These are phyloP conservation scores for Agriopis leucophaearia DNA, from an alignment of 2,888 invertebrate genomes.

Conservation along the genomic window DNA sequence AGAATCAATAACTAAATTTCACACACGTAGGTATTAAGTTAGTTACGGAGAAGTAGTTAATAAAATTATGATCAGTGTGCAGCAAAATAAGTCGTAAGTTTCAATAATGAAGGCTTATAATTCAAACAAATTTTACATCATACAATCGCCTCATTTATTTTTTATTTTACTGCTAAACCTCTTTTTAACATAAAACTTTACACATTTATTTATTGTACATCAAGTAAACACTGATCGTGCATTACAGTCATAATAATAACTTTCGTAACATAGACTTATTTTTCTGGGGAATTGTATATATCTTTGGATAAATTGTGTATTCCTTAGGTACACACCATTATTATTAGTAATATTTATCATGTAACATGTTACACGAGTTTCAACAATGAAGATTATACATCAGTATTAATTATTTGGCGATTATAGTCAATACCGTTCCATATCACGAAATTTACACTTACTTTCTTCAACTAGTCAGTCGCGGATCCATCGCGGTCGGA, in stretches of 20 bases:
- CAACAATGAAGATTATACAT: conserved; percentile 75
- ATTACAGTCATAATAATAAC: conserved; percentile 55
- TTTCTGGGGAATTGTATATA: conserved; percentile 63
- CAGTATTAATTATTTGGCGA: conserved; percentile 83
- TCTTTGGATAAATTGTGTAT: conserved; percentile 65
- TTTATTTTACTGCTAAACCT: conserved; percentile 74
- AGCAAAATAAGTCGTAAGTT: not conserved
- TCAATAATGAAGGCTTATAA: not conserved
- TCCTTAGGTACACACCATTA: conserved; percentile 46
- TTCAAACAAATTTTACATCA: conserved; percentile 66
- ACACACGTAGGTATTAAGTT: conserved; percentile 1
- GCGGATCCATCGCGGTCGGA: conserved; percentile 77
- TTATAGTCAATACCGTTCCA: conserved; percentile 80
- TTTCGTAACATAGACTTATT: conserved; percentile 49
- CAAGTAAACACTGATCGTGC: conserved; percentile 77
- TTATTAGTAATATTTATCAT: conserved; percentile 55
- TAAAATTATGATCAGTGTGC: not conserved
- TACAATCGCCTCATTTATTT: conserved; percentile 81
- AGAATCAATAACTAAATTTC: conserved; percentile 30
- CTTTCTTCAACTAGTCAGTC: conserved; percentile 85
- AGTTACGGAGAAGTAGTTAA: not conserved
- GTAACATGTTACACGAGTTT: conserved; percentile 74
- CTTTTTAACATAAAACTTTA: conserved; percentile 76
- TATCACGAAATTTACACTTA: conserved; percentile 83
- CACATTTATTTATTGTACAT: conserved; percentile 79